Percentiles rank a stretch among this genome's conserved stretches.
Conservation (phyloP, 1,140 invertebrate genomes). For the Pararge aegeria region DNA sequence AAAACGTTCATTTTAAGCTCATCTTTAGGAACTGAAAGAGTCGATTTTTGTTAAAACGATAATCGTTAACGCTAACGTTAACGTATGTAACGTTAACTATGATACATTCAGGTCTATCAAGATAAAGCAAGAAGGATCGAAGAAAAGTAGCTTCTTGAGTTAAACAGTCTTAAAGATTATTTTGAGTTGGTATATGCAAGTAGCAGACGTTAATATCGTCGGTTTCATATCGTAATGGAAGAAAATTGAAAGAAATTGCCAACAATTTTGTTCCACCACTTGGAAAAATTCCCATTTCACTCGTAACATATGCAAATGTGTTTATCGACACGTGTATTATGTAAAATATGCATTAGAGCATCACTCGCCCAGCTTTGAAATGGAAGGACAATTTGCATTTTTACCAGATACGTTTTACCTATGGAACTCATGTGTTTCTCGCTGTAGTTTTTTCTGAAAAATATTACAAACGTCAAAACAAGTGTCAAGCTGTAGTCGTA, state of each 20-base stretch:
- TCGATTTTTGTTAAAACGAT: too few relatives aligned
- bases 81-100: too few relatives aligned
- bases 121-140: too few relatives aligned
- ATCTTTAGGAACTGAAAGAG: too few relatives aligned
- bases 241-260: constrained; percentile 9
- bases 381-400: constrained; percentile 27
- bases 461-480: not conserved
- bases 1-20: too few relatives aligned
- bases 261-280: constrained; percentile 23
- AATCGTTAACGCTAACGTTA: too few relatives aligned
- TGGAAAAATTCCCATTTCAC: constrained; percentile 23
- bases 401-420: constrained; percentile 12
- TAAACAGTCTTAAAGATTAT: not conserved
- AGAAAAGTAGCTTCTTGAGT: not conserved
- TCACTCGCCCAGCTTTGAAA: constrained; percentile 15
- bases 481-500: too few relatives aligned
- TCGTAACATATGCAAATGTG: constrained; percentile 33
- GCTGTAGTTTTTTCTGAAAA: not conserved
- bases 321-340: constrained; percentile 32
- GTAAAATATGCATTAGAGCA: constrained; percentile 25
- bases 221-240: not conserved
- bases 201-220: not conserved
- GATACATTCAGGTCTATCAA: too few relatives aligned
- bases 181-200: not conserved
- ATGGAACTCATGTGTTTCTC: constrained; percentile 3